Evolutionary conservation across 2,888 invertebrate genomes (phyloP), one percentile per base, ranked within the genome.

Genomic region (Carabus problematicus): DNA sequence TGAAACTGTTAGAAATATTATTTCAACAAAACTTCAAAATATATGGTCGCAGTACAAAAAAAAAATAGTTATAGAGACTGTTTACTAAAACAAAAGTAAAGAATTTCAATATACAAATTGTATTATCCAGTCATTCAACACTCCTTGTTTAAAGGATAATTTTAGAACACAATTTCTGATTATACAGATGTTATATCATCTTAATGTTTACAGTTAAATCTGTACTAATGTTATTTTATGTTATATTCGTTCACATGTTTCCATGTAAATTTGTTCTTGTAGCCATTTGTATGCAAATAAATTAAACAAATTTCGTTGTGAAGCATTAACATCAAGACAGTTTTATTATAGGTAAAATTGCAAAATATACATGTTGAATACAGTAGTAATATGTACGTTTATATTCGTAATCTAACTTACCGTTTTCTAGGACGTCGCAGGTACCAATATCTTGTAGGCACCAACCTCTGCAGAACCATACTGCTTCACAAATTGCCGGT

Each of bases 391-490:
- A 52, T 52, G 18, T 47, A 47, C 16, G 8, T 14, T 14, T 16
- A 18, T 14, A 18, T 52, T 11, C 4, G 52, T 1, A 9, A 19
- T n/a, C n/a, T 64, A 68, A 78, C 79, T 80, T 75, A 81, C 80
- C 80, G 77, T 72, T 79, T 80, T 70, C 77, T 76, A 9, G 76
- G 75, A 71, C 78, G 77, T 68, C 80, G 75, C 12, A 78, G 75
- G 74, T 80, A 77, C 81, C 81, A 81, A 74, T 80, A 79, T 69
- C 79, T 77, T 16, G 79, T 78, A 42, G 80, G 76, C 39, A 80
- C 80, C 72, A 80, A 76, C 75, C 80, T 80, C 72, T 81, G 81
- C 67, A 82, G 77, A 63, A 82, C 82, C 82, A 82, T 82, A 70
- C 73, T 75, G 75, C 69, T 72, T 70, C 74, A 70, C 41, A 68